phyloP scores from a whole-genome alignment of 2,113 vertebrate genomes.

The Onychorhynchus coronatus region DNA sequence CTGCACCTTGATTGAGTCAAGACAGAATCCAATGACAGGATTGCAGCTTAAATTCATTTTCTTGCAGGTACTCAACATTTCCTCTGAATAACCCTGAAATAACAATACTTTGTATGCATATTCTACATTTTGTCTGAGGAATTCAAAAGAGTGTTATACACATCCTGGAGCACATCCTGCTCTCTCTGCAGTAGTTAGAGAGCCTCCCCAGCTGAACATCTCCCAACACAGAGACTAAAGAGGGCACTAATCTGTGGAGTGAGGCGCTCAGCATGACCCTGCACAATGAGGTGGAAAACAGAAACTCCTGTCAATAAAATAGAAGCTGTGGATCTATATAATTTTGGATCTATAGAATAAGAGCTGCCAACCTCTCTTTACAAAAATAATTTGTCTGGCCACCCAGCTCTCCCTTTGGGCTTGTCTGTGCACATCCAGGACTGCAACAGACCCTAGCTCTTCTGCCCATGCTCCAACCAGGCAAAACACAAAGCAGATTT shows the following conservation, averaged over 20 bases:
- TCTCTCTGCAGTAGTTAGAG: not conserved
- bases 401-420: not conserved
- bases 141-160: not conserved
- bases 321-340: slow-evolving; percentile 3
- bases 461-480: not conserved
- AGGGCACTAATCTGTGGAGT: not conserved
- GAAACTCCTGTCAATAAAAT: slow-evolving; percentile 14
- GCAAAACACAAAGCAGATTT: not conserved
- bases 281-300: slow-evolving; percentile 27
- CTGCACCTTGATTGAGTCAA: not conserved
- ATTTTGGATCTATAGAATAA: not conserved
- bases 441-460: not conserved
- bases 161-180: not conserved
- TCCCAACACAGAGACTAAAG: not conserved
- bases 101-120: not conserved
- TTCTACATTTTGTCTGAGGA: not conserved
- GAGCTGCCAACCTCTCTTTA: not conserved
- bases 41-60: not conserved
- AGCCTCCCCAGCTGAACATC: not conserved
- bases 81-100: not conserved
- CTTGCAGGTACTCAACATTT: not conserved
- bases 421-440: not conserved
- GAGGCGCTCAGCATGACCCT: not conserved
- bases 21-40: not conserved
- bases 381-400: not conserved